These are phyloP conservation scores for Drosophila ogumai DNA, from an alignment of 1,140 invertebrate genomes.

Conservation along the genomic window DNA sequence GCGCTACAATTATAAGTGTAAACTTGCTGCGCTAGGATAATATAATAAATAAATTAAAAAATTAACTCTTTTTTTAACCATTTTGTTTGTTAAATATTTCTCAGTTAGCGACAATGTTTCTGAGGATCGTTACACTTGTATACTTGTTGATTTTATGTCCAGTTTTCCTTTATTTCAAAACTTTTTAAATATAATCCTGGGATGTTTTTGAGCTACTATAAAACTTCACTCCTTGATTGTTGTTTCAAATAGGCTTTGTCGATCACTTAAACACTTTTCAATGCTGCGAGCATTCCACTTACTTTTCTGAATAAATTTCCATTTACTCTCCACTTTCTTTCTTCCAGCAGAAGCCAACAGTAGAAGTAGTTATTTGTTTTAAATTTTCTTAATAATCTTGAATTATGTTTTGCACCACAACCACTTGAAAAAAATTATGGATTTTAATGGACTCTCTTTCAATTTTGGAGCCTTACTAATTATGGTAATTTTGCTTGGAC, in stretches of 20 bases:
- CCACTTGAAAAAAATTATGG: slow-evolving; percentile 41
- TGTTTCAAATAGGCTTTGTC: background rate
- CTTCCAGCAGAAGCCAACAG: background rate
- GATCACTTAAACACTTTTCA: background rate
- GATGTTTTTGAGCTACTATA: background rate
- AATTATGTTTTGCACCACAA: slow-evolving; percentile 5
- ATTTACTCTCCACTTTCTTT: background rate
- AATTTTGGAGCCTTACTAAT: slow-evolving; percentile 21
- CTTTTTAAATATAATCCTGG: background rate
- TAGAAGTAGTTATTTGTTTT: background rate
- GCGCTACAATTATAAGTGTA: too few relatives aligned
- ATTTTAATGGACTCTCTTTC: slow-evolving; percentile 2
- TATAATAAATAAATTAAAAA: too few relatives aligned
- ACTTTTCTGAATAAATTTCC: slow-evolving; percentile 1
- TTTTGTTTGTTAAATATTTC: background rate
- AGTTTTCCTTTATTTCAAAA: background rate
- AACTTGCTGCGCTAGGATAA: too few relatives aligned
- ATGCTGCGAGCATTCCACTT: slow-evolving; percentile 5
- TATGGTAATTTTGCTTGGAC: slow-evolving; percentile 24
- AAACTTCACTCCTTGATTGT: background rate
- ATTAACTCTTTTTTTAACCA: background rate
- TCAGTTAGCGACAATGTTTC: background rate
- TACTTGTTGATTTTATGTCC: background rate
- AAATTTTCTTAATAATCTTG: background rate
- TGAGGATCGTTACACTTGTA: background rate